A percentile compares a stretch with the other conserved stretches of the same genome.
These are phyloP conservation scores for Hippocampus barbouri DNA, from an alignment of 2,113 vertebrate species.

Conservation along the genomic window DNA sequence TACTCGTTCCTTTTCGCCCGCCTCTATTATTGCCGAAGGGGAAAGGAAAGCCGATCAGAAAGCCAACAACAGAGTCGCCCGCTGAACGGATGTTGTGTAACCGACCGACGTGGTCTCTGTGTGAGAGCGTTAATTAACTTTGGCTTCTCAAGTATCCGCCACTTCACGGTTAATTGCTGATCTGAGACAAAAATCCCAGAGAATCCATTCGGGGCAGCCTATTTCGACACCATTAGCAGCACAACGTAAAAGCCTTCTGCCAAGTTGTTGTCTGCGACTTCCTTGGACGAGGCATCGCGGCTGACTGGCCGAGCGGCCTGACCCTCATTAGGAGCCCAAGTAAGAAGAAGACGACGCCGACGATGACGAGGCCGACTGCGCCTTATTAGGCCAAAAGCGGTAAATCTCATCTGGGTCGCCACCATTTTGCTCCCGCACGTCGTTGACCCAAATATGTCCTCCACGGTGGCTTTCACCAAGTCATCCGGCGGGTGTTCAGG, in stretches of 20 bases:
- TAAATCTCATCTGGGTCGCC: constrained; percentile 44
- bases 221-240: constrained; percentile 5
- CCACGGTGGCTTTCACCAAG: constrained; percentile 11
- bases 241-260: constrained; percentile 1
- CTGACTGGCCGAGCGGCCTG: constrained; percentile 55
- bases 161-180: constrained; percentile 38
- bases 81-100: not conserved
- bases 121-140: not conserved
- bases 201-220: constrained; percentile 14
- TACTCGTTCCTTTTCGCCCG: constrained; percentile 1
- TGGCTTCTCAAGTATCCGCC: constrained; percentile 14
- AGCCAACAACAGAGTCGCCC: constrained; percentile 10
- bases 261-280: constrained; percentile 22
- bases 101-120: not conserved
- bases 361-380: constrained; percentile 28
- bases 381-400: constrained; percentile 60
- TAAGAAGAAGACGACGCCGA: constrained; percentile 54
- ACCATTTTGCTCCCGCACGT: constrained; percentile 39
- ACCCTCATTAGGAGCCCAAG: constrained; percentile 65
- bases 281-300: constrained; percentile 66
- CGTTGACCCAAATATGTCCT: not conserved
- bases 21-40: not conserved
- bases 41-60: constrained; percentile 16
- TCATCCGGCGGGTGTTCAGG: not conserved
- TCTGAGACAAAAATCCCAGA: constrained; percentile 25